Percentiles rank a stretch among this genome's conserved stretches.
Conservation (phyloP, 2,113 vertebrate species). For the Protomyctophum bolini region DNA sequence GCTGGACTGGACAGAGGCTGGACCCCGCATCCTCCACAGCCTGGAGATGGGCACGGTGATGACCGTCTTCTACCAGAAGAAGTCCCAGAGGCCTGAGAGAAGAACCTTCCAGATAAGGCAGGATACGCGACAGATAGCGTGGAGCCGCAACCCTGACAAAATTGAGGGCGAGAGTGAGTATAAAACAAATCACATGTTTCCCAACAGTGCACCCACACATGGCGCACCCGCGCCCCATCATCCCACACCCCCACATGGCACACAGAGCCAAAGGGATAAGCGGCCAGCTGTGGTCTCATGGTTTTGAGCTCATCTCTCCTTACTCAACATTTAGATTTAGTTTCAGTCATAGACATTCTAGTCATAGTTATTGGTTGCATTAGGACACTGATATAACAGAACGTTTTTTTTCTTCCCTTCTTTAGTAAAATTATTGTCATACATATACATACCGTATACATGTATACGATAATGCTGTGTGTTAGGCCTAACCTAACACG, state of each 20-base stretch:
- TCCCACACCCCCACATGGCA: neutral
- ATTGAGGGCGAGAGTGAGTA: conserved; percentile 84
- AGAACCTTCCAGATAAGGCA: conserved; percentile 84
- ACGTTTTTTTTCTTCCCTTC: too few species aligned
- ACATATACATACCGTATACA: too few species aligned
- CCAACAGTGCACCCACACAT: neutral
- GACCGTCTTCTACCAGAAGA: conserved; percentile 88
- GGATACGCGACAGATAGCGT: conserved; percentile 82
- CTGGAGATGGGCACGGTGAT: conserved; percentile 85
- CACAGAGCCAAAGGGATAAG: neutral
- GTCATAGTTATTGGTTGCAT: neutral
- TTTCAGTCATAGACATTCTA: neutral
- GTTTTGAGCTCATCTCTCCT: neutral
- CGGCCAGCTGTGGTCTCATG: neutral
- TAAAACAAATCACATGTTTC: neutral
- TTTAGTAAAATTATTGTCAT: too few species aligned
- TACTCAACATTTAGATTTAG: neutral
- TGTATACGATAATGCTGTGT: too few species aligned
- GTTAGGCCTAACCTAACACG: neutral
- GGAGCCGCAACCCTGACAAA: conserved; percentile 84
- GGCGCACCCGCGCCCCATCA: too few species aligned
- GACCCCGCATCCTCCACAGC: conserved; percentile 79
- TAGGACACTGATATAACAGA: neutral
- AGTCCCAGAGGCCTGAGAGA: conserved; percentile 85
- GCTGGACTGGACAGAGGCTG: conserved; percentile 72